Evolutionary conservation across 1,140 invertebrate species (phyloP).

Genomic region (Argopecten irradians): DNA sequence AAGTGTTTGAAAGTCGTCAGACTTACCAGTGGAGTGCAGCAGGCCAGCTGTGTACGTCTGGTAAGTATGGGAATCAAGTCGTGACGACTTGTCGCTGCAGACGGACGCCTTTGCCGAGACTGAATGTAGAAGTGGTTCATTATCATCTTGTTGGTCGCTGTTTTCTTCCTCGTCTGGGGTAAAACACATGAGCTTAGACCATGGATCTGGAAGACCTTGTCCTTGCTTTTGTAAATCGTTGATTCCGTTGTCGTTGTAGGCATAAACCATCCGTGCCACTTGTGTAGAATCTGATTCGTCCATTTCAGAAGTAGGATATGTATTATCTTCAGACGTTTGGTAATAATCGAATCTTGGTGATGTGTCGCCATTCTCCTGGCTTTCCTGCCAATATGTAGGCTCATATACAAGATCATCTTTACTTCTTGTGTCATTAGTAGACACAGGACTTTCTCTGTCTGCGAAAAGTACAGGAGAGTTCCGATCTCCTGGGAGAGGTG

Average conservation of each 20-base stretch:
- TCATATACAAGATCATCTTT: background rate
- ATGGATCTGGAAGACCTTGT: constrained; percentile 31
- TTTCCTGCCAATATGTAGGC: background rate
- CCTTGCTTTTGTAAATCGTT: background rate
- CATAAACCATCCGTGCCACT: background rate
- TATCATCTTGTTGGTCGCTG: background rate
- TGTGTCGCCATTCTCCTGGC: background rate
- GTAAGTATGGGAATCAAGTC: constrained; percentile 72
- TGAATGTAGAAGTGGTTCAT: background rate
- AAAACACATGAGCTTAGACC: constrained; percentile 29
- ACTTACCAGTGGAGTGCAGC: constrained; percentile 85
- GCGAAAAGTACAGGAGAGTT: background rate
- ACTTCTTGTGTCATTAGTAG: background rate
- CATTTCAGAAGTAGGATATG: background rate
- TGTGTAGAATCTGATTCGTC: background rate
- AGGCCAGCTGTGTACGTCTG: constrained; percentile 80
- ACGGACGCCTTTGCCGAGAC: constrained; percentile 59
- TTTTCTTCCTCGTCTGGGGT: background rate
- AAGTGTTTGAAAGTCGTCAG: constrained; percentile 89
- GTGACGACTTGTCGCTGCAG: constrained; percentile 68
- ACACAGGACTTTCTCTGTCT: background rate
- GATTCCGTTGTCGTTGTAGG: background rate
- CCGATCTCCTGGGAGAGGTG: background rate
- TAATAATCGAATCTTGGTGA: background rate
- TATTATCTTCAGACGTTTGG: background rate